Base-by-base conservation (phyloP, 2,888 invertebrate species). In the Andrena chrysosceles region DNA sequence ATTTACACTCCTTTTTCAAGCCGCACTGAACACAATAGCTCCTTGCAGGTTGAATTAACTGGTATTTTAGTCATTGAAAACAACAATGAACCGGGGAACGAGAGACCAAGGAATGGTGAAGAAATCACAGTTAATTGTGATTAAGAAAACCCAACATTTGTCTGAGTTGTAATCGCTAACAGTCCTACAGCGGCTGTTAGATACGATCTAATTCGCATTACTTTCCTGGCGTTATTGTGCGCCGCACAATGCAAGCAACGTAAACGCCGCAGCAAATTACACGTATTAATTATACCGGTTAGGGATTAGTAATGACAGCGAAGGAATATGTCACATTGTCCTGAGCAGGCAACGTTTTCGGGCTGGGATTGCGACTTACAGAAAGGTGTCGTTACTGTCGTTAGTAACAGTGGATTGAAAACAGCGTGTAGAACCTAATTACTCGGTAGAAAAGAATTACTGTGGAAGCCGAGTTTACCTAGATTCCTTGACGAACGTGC, bases 191-290 rank as follows among this genome's bases (percentile, higher is more conserved):
- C 70, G 48, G 23, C 60, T 26, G 13, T 49, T 23, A 54, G 80
- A 72, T 63, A 81, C 60, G 76, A 85, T 80, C 85, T 70, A 62
- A 77, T 86, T 86, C 85, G 60, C 84, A 75, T 71, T 77, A 70
- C 86, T 86, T 86, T 86, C 85, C 63, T 84, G 54, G 8, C 23
- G 35, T 74, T 72, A 72, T 66, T 73, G 62, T 69, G 16, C 8
- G 20, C n/a, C 0, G 29, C 23, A 73, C 63, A 81, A 81, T 73
- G 56, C 68, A 4, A 29, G 31, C 8, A 8, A 8, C 23, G 59
- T 64, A 68, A 81, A 67, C 42, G 26, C 23, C 54, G n/a, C 13
- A 42, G 29, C 68, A 59, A 80, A 81, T 81, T 74, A 66, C 16
- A 54, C 26, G 64, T 54, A 42, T 81, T 81, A 54, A 26, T 81